phyloP scores from a whole-genome alignment of 2,113 vertebrate species.

The Promerops cafer region DNA sequence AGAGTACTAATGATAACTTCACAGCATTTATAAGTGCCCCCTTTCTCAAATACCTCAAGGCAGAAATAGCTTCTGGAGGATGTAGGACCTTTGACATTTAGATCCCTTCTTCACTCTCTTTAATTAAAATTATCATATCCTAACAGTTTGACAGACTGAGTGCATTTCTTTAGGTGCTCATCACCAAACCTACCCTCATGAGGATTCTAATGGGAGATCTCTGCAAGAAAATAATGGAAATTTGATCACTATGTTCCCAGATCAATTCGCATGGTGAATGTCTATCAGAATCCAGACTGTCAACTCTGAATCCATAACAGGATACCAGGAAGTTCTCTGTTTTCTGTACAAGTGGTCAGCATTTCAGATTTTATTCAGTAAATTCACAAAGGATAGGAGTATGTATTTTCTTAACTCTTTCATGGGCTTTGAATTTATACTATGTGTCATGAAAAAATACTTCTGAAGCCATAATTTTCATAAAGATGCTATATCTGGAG shows the following conservation, averaged over 20 bases:
- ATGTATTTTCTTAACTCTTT: neutral
- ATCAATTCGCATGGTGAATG: neutral
- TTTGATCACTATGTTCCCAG: neutral
- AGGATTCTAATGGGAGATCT: neutral
- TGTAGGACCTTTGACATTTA: neutral
- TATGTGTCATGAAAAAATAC: rapidly evolving
- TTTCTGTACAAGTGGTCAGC: neutral
- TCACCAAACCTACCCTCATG: neutral
- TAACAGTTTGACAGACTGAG: neutral
- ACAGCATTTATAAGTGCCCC: neutral
- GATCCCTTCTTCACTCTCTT: neutral
- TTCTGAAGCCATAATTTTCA: neutral
- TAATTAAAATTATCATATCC: neutral
- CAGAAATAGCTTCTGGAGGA: neutral
- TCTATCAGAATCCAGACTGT: neutral
- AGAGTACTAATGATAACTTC: neutral
- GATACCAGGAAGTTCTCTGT: neutral
- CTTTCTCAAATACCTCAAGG: neutral
- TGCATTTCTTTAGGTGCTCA: neutral
- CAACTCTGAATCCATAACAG: neutral
- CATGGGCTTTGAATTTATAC: neutral
- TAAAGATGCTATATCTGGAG: neutral
- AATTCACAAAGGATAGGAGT: neutral
- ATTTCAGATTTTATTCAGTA: neutral
- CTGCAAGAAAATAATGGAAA: neutral